Evolutionary conservation across 1,140 invertebrate genomes (phyloP).

Genomic region (Dufourea novaeangliae): DNA sequence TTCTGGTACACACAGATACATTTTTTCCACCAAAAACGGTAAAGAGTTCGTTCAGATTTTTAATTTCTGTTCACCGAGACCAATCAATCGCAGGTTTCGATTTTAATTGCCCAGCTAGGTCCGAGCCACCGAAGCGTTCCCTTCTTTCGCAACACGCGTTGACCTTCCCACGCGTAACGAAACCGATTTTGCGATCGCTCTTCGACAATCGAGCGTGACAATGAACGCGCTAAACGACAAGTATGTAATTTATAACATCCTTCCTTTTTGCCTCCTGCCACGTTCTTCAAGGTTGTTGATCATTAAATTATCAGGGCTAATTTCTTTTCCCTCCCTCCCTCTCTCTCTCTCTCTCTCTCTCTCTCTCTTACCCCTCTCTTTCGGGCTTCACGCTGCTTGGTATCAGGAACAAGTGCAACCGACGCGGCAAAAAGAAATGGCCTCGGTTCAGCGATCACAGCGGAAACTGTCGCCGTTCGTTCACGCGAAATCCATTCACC

Average conservation of each 20-base stretch:
- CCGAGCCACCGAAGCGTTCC: not conserved
- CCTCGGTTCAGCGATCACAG: constrained; percentile 50
- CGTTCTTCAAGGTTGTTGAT: constrained; percentile 7
- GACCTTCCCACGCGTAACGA: not conserved
- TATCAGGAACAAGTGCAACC: constrained; percentile 39
- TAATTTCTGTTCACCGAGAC: not conserved
- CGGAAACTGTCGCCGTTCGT: constrained; percentile 53
- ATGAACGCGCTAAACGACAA: not conserved
- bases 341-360: no score
- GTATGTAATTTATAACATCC: constrained; percentile 21
- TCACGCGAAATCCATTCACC: constrained; percentile 50
- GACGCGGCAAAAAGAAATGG: constrained; percentile 35
- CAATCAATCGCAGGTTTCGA: not conserved
- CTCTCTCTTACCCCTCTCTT: no score
- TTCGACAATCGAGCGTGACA: not conserved
- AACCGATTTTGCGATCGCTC: not conserved
- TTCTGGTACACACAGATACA: no score
- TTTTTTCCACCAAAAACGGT: no score
- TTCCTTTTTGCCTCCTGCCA: not conserved
- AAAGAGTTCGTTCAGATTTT: not conserved
- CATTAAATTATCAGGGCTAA: constrained; percentile 11
- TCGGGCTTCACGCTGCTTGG: constrained; percentile 3
- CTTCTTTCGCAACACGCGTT: not conserved
- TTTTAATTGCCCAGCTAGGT: not conserved
- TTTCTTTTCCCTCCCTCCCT: not conserved